Percentiles rank a stretch among this genome's conserved stretches.
These are phyloP conservation scores for Baronia brevicornis DNA, from an alignment of 2,888 invertebrate genomes.

Conservation along the genomic window DNA sequence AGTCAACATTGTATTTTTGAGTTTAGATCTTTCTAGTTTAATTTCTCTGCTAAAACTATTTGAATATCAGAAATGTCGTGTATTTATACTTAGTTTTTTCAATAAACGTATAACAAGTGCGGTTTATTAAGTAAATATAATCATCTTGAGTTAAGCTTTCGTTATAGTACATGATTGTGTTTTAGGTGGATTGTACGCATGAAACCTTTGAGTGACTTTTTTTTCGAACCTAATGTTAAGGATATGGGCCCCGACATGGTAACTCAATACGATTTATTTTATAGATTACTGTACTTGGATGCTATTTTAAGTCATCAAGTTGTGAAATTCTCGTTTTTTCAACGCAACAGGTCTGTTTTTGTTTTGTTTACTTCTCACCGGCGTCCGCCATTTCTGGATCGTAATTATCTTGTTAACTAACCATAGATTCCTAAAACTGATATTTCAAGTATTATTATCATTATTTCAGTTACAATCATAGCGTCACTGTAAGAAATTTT, in stretches of 20 bases:
- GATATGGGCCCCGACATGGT: conserved; percentile 90
- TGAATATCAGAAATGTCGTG: conserved; percentile 50
- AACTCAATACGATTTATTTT: conserved; percentile 47
- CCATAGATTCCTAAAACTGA: conserved; percentile 24
- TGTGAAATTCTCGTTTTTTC: conserved; percentile 41
- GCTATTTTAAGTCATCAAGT: conserved; percentile 64
- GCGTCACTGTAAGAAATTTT: no score
- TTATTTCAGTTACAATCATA: no score
- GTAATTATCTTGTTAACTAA: conserved; percentile 64
- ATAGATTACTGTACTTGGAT: conserved; percentile 31
- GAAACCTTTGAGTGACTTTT: conserved; percentile 81
- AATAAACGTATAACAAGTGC: conserved; percentile 32
- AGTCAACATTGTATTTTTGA: conserved; percentile 69
- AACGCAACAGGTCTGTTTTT: conserved; percentile 77
- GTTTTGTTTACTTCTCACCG: conserved; percentile 78
- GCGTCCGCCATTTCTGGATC: conserved; percentile 75
- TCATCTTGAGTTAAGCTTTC: conserved; percentile 45
- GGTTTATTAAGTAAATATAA: conserved; percentile 38
- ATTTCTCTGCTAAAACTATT: conserved; percentile 37
- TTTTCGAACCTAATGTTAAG: conserved; percentile 84
- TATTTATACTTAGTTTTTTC: conserved; percentile 34
- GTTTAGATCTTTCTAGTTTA: conserved; percentile 55
- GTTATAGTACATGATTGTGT: conserved; percentile 56
- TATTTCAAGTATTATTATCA: conserved; percentile 3
- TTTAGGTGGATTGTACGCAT: conserved; percentile 73